Percentiles rank a stretch among this genome's conserved stretches.
phyloP scores from a whole-genome alignment of 1,140 invertebrate species.

The Hyles euphorbiae region DNA sequence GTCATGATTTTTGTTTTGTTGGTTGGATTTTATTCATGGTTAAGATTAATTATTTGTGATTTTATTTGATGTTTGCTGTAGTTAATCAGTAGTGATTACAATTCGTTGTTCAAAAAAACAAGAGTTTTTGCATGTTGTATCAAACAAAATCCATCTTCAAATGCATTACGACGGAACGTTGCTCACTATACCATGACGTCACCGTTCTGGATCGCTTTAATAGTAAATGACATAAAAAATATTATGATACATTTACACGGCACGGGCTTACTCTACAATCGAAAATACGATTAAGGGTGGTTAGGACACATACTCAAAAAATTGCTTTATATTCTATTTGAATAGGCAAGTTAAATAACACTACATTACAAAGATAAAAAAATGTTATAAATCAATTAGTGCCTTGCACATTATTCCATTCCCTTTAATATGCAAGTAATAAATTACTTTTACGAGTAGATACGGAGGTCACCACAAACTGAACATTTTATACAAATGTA shows the following conservation, averaged over 20 bases:
- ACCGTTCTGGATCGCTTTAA: not conserved
- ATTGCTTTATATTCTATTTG: not conserved
- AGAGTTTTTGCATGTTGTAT: not conserved
- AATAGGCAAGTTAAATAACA: not conserved
- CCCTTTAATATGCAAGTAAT: no score
- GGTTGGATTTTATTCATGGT: not conserved
- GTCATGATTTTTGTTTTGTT: not conserved
- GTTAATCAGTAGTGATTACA: not conserved
- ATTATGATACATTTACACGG: not conserved
- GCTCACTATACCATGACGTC: not conserved
- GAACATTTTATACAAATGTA: no score
- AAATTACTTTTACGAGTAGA: no score
- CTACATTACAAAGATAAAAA: no score
- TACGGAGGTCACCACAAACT: no score
- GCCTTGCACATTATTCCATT: no score
- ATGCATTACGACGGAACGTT: not conserved
- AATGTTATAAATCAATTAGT: no score
- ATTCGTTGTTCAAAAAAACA: not conserved
- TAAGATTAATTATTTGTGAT: not conserved
- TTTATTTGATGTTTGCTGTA: not conserved
- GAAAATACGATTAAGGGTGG: no score
- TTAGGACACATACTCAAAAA: not conserved
- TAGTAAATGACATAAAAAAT: not conserved
- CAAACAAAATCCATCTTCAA: no score
- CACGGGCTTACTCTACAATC: not conserved